A percentile compares a stretch with the other conserved stretches of the same genome.
phyloP scores from a whole-genome alignment of 2,888 invertebrate genomes.

The Synanthedon myopaeformis region DNA sequence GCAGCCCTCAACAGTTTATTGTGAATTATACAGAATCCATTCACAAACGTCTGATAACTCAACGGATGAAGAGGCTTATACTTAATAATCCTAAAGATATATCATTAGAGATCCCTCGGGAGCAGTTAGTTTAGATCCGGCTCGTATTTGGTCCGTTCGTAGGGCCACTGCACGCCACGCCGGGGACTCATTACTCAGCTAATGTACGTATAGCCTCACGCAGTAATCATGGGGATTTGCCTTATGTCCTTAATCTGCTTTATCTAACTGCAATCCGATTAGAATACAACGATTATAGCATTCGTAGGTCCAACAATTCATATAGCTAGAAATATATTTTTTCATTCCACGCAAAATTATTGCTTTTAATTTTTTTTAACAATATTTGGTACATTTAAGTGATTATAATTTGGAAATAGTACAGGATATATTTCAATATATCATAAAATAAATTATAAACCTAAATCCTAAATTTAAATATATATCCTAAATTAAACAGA shows the following conservation, averaged over 20 bases:
- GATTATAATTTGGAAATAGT: too few species aligned
- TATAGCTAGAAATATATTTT: too few species aligned
- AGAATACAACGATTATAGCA: neutral
- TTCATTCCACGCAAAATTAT: too few species aligned
- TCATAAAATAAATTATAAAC: too few species aligned
- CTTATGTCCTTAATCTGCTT: neutral
- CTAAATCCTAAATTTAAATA: too few species aligned
- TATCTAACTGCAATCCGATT: neutral
- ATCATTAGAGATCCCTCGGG: conserved; percentile 3
- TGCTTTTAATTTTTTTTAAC: too few species aligned
- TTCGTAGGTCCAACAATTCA: too few species aligned
- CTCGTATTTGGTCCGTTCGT: conserved; percentile 1
- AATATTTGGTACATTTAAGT: too few species aligned
- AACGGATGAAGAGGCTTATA: neutral
- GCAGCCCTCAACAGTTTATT: too few species aligned
- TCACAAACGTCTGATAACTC: neutral
- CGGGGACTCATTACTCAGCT: neutral
- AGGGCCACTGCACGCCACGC: neutral
- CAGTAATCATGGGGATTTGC: neutral
- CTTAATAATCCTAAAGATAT: conserved; percentile 3
- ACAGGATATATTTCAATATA: too few species aligned
- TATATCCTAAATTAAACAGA: too few species aligned
- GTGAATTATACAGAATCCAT: too few species aligned
- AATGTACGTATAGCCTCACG: neutral
- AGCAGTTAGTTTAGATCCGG: conserved; percentile 6